Percentiles rank a stretch among this genome's conserved stretches.
phyloP scores from a whole-genome alignment of 2,797 vertebrate genomes.

The Sebastes iracundus region DNA sequence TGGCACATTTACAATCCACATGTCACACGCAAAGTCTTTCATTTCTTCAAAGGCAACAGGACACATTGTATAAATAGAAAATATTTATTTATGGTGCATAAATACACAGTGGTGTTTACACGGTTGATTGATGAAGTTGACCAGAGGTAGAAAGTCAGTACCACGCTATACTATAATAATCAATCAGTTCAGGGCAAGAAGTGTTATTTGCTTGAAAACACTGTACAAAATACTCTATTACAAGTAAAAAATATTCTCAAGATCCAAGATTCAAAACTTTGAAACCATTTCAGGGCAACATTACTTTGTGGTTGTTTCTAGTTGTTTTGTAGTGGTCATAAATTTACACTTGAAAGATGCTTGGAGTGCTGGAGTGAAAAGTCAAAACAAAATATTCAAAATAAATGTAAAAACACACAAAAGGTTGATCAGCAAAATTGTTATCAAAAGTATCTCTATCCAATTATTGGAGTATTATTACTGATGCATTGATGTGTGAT shows the following conservation, averaged over 20 bases:
- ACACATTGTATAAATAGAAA: constrained; percentile 54
- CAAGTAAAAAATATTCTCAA: background rate
- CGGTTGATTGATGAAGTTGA: constrained; percentile 1
- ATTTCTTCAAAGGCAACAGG: background rate
- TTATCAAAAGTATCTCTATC: background rate
- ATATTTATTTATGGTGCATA: constrained; percentile 70
- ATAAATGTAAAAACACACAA: background rate
- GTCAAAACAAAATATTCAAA: background rate
- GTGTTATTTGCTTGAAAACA: background rate
- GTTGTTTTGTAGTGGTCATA: background rate
- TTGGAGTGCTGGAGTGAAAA: background rate
- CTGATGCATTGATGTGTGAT: background rate
- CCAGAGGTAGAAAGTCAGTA: constrained; percentile 40
- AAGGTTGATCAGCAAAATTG: background rate
- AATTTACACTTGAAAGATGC: background rate
- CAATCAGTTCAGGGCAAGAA: background rate
- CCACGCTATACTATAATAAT: background rate
- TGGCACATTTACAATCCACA: background rate
- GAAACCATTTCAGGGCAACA: background rate
- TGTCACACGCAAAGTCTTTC: background rate
- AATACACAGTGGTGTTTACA: constrained; percentile 53
- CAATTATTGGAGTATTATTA: background rate
- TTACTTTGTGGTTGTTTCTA: background rate
- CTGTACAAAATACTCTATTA: background rate
- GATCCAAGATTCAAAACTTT: background rate